These are phyloP conservation scores for Calliphora vicina DNA, from an alignment of 1,140 invertebrate genomes.

Conservation along the genomic window DNA sequence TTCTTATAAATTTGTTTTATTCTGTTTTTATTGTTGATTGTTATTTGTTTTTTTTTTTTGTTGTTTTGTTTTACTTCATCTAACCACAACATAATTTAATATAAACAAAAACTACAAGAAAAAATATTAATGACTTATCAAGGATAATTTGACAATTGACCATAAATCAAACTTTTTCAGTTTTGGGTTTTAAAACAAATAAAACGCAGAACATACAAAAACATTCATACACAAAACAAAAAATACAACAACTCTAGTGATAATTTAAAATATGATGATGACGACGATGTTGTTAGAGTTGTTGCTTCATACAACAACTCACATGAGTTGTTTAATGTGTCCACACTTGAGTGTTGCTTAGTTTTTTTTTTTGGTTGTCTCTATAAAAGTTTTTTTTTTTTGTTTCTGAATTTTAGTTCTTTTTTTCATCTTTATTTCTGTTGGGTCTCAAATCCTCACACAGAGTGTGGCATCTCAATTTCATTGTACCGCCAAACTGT, in stretches of 20 bases:
- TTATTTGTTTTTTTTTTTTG: not conserved
- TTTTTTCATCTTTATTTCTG: not conserved
- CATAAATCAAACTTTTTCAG: constrained; percentile 38
- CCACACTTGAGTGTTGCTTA: not conserved
- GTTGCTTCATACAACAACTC: not conserved
- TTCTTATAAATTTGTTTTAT: not conserved
- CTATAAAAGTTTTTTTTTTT: not conserved
- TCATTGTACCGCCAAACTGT: constrained; percentile 31
- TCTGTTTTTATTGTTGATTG: not conserved
- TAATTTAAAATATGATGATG: constrained; percentile 36
- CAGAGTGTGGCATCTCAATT: constrained; percentile 30
- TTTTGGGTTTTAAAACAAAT: not conserved
- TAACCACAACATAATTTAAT: constrained; percentile 35
- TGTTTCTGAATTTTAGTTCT: not conserved
- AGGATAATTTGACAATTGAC: constrained; percentile 39
- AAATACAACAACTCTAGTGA: constrained; percentile 18
- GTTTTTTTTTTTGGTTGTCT: not conserved
- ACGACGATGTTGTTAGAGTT: constrained; percentile 6
- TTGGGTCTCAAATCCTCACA: not conserved
- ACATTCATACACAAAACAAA: not conserved
- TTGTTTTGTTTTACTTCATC: not conserved
- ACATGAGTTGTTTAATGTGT: constrained; percentile 9
- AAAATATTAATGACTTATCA: constrained; percentile 41
- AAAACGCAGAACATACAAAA: not conserved
- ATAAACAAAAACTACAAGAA: constrained; percentile 9